Evolutionary conservation across 2,888 invertebrate genomes (phyloP), one percentile per base, ranked within the genome.

Genomic region (Hyles lineata): DNA sequence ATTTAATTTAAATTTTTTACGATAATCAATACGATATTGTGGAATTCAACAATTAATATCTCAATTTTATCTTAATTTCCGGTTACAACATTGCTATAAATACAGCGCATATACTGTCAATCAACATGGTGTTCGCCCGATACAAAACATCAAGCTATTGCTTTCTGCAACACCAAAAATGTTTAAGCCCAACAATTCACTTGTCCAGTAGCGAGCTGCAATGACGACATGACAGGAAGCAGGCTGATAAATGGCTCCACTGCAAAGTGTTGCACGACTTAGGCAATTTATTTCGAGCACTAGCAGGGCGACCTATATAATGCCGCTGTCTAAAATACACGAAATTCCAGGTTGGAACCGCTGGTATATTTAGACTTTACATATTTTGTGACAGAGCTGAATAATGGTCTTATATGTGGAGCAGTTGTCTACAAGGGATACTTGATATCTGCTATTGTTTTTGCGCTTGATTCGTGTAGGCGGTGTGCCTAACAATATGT

Each of bases 241-340:
- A 17, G 17, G 6, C 17, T 67, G 23, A 50, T 23, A 23, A 67
- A 50, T 43, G 32, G 23, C 43, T 55, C 55, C 50, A 43, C 17
- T 23, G 67, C 23, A 35, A 4, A 43, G 67, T 67, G 50, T 50
- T 67, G 17, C 17, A 23, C 23, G 50, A 50, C 67, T 67, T 50
- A 67, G 67, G 23, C 67, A 67, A 67, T 67, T 67, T 67, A 67
- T 67, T 67, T 67, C 43, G 23, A 67, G 43, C 67, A 67, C 50
- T 67, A 43, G 43, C 63, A 9, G 21, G 23, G 43, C 23, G 50
- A 67, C 67, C 67, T 67, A 43, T 15, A 55, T 55, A 55, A 67
- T 67, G 43, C 17, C 43, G 23, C 67, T 50, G 67, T 23, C 43
- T 50, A 15, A 23, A 67, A 67, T 67, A 67, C 67, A 25, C 67